Evolutionary conservation across 2,113 vertebrate species (phyloP).

Genomic region (Mesembrinibis cayennensis): DNA sequence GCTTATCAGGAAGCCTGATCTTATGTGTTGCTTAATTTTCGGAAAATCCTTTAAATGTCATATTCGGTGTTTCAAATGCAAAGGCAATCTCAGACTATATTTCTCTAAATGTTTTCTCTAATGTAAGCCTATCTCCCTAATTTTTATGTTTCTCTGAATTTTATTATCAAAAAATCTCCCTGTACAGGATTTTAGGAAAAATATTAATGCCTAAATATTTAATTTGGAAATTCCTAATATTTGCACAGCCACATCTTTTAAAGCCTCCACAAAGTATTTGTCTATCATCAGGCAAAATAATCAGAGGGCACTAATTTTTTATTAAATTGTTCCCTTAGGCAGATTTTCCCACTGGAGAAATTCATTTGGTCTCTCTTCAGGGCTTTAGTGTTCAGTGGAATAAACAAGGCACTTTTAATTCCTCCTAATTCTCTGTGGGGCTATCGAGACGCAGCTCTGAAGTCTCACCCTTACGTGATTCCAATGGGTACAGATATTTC

Average conservation of each 20-base stretch:
- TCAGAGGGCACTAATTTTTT: neutral
- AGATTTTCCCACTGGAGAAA: neutral
- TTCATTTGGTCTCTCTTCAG: neutral
- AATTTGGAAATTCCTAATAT: neutral
- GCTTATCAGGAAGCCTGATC: neutral
- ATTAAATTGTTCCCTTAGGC: conserved; percentile 12
- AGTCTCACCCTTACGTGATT: neutral
- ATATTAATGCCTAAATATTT: neutral
- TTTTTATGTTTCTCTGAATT: neutral
- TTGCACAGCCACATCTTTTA: neutral
- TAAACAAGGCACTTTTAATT: neutral
- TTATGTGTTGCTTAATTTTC: neutral
- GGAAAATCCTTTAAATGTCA: neutral
- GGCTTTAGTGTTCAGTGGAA: neutral
- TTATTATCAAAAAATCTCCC: neutral
- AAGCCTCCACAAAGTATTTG: neutral
- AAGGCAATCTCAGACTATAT: neutral
- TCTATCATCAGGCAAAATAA: neutral
- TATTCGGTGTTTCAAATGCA: neutral
- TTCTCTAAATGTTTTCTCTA: neutral
- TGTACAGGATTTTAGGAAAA: neutral
- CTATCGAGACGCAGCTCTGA: neutral
- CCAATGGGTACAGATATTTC: neutral
- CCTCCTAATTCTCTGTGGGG: neutral
- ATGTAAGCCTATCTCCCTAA: neutral